A percentile compares a stretch with the other conserved stretches of the same genome.
Evolutionary conservation across 2,113 vertebrate genomes (phyloP).

Genomic region (Antechinus stuartii): DNA sequence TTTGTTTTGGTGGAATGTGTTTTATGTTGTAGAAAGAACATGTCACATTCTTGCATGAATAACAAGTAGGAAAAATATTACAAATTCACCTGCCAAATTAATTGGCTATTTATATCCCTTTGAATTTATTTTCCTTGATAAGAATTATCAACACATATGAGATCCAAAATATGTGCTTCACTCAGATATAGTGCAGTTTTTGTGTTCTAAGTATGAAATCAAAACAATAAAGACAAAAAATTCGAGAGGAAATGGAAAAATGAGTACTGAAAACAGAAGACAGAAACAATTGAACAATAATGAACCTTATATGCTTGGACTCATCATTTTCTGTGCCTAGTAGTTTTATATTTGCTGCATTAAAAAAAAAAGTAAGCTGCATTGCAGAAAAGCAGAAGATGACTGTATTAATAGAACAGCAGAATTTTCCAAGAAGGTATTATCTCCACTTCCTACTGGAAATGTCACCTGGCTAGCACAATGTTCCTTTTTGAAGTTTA

Average conservation of each 20-base stretch:
- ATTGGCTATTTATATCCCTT: neutral
- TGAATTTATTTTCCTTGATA: neutral
- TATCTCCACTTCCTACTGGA: neutral
- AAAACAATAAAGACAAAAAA: neutral
- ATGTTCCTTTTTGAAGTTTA: neutral
- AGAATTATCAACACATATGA: neutral
- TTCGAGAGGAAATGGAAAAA: neutral
- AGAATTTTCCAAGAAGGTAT: neutral
- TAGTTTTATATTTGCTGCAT: neutral
- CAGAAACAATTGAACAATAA: neutral
- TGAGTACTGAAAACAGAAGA: neutral
- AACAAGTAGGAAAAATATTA: neutral
- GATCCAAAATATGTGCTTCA: neutral
- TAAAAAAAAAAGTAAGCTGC: neutral
- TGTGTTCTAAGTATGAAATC: neutral
- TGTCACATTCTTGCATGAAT: neutral
- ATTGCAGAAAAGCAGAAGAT: neutral
- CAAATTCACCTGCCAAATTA: neutral
- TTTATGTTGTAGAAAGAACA: neutral
- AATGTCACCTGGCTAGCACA: neutral
- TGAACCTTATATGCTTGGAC: neutral
- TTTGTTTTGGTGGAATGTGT: neutral
- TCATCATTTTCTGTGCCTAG: neutral
- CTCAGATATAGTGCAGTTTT: neutral
- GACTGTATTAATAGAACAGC: neutral